Evolutionary conservation across 2,797 vertebrate species (phyloP).

Genomic region (Carcharodon carcharias): DNA sequence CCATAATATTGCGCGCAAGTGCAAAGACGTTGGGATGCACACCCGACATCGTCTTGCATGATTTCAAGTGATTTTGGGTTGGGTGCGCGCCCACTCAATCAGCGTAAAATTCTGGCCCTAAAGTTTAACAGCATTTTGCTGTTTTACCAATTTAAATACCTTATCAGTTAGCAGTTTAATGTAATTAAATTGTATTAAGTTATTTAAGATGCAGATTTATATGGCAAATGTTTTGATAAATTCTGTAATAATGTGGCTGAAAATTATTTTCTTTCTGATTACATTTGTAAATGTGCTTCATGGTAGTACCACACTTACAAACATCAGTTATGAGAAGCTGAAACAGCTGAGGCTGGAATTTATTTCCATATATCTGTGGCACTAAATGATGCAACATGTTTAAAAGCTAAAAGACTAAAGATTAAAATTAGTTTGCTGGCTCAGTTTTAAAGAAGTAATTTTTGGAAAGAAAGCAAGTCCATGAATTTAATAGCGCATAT

Average conservation of each 20-base stretch:
- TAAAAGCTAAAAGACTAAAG: not conserved
- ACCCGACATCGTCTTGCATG: no score
- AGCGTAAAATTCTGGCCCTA: no score
- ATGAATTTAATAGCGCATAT: not conserved
- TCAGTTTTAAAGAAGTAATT: not conserved
- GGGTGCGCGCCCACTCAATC: no score
- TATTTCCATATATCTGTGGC: not conserved
- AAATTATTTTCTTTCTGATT: not conserved
- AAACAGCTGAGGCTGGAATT: not conserved
- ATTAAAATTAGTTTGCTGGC: not conserved
- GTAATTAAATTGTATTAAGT: not conserved
- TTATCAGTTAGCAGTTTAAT: not conserved
- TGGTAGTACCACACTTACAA: not conserved
- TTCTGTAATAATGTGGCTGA: not conserved
- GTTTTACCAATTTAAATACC: constrained; percentile 22
- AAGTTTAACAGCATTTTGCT: not conserved
- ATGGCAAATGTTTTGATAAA: not conserved
- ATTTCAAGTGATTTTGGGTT: no score
- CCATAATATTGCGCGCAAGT: no score
- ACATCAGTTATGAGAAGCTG: not conserved
- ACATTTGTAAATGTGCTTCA: not conserved
- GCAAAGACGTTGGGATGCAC: no score
- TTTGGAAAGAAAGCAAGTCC: not conserved
- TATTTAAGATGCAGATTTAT: not conserved
- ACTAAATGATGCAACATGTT: not conserved